Conservation (phyloP, 2,888 invertebrate species). For the Schizaphis graminum region DNA sequence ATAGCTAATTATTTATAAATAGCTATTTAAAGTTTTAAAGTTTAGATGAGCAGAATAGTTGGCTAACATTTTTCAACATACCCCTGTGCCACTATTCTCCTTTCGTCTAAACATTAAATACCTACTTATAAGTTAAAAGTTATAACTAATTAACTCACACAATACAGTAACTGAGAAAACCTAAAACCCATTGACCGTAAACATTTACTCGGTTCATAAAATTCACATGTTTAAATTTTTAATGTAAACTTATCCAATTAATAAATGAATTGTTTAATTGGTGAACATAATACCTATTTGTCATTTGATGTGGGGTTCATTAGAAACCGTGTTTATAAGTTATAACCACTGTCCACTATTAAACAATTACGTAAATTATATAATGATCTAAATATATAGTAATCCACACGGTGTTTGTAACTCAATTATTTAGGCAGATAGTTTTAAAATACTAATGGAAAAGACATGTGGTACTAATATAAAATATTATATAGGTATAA, state of each 20-base stretch:
- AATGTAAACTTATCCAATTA: neutral
- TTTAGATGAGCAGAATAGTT: neutral
- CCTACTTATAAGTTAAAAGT: neutral
- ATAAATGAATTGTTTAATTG: constrained; percentile 29
- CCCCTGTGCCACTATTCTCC: neutral
- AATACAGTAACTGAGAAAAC: neutral
- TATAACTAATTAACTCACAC: neutral
- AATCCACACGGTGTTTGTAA: neutral
- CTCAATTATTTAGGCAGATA: neutral
- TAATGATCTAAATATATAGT: neutral
- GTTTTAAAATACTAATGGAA: neutral
- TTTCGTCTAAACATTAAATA: neutral
- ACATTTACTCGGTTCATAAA: neutral
- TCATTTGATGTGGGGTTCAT: constrained; percentile 13
- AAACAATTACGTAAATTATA: neutral
- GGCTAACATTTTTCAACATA: neutral
- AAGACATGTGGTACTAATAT: neutral
- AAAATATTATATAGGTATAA: neutral
- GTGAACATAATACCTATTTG: neutral
- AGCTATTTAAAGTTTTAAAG: neutral
- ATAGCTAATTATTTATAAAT: neutral
- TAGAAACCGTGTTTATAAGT: neutral
- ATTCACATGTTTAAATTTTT: neutral
- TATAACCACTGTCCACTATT: neutral
- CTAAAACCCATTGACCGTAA: neutral